These are phyloP conservation scores for Periophthalmus modestus DNA, from an alignment of 2,113 vertebrate genomes.

Conservation along the genomic window DNA sequence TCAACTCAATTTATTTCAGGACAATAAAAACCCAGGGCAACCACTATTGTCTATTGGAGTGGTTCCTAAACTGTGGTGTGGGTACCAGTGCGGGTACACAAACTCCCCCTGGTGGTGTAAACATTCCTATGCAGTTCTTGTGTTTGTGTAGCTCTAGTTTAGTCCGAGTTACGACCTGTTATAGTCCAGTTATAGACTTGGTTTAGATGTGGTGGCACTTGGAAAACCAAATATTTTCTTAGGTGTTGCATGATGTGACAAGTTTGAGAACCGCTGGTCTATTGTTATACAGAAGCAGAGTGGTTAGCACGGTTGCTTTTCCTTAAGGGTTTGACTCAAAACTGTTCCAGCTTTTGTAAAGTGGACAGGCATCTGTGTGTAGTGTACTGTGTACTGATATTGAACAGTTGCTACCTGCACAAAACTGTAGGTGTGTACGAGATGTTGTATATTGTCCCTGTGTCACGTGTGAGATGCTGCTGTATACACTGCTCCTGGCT, in stretches of 20 bases:
- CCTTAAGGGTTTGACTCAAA: background rate
- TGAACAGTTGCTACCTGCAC: background rate
- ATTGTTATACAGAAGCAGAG: background rate
- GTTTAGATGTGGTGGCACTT: no score
- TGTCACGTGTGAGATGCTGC: slow-evolving; percentile 48
- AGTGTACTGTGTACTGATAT: background rate
- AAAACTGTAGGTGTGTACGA: slow-evolving; percentile 22
- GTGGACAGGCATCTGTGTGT: background rate
- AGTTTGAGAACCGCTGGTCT: background rate
- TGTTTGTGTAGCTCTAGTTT: no score
- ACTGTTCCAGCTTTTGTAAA: background rate
- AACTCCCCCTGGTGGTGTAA: no score
- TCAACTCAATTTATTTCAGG: no score
- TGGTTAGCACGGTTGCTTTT: background rate
- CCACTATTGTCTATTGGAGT: no score
- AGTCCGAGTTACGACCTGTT: no score
- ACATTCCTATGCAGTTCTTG: no score
- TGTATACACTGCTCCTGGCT: slow-evolving; percentile 38
- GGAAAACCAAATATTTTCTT: background rate
- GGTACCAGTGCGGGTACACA: no score
- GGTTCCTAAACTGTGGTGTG: no score
- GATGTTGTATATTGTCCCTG: slow-evolving; percentile 21
- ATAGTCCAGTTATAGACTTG: no score
- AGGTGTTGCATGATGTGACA: background rate
- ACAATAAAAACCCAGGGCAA: no score